phyloP scores from a whole-genome alignment of 2,797 vertebrate species.

The Cottoperca gobio region DNA sequence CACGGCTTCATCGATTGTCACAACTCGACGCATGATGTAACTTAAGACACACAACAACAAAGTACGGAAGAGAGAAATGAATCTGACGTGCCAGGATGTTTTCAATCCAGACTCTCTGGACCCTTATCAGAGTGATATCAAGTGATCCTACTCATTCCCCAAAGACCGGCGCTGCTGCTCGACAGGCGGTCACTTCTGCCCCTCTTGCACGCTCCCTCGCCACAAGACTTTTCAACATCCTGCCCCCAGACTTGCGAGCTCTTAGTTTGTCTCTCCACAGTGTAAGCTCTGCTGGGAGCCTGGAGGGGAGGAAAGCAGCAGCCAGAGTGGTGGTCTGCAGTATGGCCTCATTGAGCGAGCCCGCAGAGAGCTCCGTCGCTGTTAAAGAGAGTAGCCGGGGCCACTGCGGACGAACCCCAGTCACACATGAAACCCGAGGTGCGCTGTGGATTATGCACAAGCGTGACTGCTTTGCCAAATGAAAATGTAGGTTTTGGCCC shows the following conservation, averaged over 20 bases:
- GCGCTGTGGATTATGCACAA: conserved; percentile 88
- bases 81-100: no score
- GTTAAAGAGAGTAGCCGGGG: conserved; percentile 77
- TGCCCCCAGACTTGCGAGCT: background rate
- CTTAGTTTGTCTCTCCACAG: conserved; percentile 18
- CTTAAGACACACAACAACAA: no score
- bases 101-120: no score
- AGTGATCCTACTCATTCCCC: background rate
- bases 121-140: no score
- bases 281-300: conserved; percentile 40
- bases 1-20: no score
- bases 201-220: background rate
- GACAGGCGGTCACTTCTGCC: background rate
- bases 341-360: conserved; percentile 58
- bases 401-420: conserved; percentile 83
- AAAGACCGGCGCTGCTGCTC: background rate
- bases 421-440: conserved; percentile 89
- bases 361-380: conserved; percentile 85
- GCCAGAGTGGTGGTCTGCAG: conserved; percentile 38
- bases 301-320: conserved; percentile 3
- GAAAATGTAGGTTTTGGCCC: conserved; percentile 95
- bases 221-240: background rate
- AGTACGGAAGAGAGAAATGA: no score
- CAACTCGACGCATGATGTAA: no score
- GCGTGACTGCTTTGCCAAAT: conserved; percentile 89